A percentile compares a stretch with the other conserved stretches of the same genome.
Evolutionary conservation across 2,113 vertebrate genomes (phyloP).

Genomic region (Copsychus sechellarum): DNA sequence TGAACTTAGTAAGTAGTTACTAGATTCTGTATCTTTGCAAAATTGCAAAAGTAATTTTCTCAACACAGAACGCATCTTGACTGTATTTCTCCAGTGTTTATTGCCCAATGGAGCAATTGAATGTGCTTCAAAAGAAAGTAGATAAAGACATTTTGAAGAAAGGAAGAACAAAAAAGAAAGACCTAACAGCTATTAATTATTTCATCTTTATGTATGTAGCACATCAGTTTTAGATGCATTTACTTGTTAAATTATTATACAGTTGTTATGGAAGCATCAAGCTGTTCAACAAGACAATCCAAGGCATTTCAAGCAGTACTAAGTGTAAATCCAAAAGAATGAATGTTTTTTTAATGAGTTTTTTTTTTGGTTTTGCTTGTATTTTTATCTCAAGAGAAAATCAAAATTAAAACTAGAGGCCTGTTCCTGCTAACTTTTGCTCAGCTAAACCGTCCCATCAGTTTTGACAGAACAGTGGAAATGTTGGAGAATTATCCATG

Average conservation of each 20-base stretch:
- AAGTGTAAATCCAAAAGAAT: background rate
- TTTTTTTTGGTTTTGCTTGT: background rate
- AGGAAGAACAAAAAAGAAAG: background rate
- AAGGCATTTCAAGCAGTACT: background rate
- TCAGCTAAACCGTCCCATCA: background rate
- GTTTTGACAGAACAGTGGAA: background rate
- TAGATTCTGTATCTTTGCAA: background rate
- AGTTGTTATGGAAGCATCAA: background rate
- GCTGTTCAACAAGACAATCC: background rate
- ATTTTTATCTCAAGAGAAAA: conserved; percentile 14
- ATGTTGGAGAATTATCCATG: background rate
- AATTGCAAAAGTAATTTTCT: background rate
- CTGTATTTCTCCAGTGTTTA: background rate
- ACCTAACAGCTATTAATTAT: background rate
- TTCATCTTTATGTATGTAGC: background rate
- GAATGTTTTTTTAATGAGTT: background rate
- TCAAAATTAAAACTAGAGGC: background rate
- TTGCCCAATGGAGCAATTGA: background rate
- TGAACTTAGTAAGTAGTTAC: background rate
- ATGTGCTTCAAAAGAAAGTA: background rate
- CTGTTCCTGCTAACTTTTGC: background rate
- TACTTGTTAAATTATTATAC: background rate
- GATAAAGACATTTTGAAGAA: background rate
- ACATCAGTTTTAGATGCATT: background rate
- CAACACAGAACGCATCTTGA: background rate